Evolutionary conservation across 1,140 invertebrate genomes (phyloP).

Genomic region (Penaeus indicus): DNA sequence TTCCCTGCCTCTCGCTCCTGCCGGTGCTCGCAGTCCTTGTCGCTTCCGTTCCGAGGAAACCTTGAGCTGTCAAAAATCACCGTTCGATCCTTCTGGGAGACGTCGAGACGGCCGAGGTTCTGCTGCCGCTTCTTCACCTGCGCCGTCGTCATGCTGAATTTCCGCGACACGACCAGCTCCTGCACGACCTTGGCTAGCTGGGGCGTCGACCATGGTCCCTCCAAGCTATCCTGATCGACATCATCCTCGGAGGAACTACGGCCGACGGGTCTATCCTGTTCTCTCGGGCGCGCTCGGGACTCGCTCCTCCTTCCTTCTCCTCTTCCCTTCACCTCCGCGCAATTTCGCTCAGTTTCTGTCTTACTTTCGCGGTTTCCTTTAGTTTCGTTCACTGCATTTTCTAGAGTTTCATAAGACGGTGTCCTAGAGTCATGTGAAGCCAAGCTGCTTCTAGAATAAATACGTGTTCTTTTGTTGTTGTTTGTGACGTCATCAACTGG

Average conservation of each 20-base stretch:
- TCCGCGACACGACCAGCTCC: constrained; percentile 51
- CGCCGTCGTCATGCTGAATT: constrained; percentile 55
- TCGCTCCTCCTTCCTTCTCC: not conserved
- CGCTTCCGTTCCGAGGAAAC: constrained; percentile 3
- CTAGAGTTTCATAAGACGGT: not conserved
- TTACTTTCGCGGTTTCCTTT: not conserved
- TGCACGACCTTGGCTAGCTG: constrained; percentile 58
- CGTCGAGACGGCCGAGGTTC: constrained; percentile 41
- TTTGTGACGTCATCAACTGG: constrained; percentile 4
- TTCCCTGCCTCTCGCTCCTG: not conserved
- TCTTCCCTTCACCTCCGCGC: not conserved
- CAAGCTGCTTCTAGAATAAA: not conserved
- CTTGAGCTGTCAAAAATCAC: constrained; percentile 54
- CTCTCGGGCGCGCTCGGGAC: not conserved
- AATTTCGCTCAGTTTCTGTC: not conserved
- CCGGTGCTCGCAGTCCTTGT: not conserved
- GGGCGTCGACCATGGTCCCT: constrained; percentile 51
- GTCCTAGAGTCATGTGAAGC: not conserved
- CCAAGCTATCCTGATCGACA: constrained; percentile 26
- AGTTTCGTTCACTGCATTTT: constrained; percentile 2
- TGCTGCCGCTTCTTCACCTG: constrained; percentile 58
- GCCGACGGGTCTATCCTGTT: not conserved
- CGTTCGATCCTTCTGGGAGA: constrained; percentile 42
- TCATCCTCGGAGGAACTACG: constrained; percentile 3
- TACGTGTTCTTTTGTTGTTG: not conserved